Conservation (phyloP, 1,140 invertebrate species). For the Triops cancriformis region DNA sequence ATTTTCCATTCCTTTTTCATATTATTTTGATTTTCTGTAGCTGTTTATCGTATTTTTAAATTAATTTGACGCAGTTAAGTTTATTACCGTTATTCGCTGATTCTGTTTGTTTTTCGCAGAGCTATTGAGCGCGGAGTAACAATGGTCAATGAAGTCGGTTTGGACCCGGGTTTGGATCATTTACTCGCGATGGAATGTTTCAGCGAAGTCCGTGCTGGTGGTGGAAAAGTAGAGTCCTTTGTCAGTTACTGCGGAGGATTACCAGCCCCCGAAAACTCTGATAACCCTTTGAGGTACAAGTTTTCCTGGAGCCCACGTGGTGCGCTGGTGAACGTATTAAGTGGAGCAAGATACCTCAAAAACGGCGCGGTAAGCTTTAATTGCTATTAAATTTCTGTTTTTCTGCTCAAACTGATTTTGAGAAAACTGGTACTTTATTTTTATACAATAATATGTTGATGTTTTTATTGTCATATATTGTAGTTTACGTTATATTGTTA, state of each 20-base stretch:
- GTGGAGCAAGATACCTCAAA: slow-evolving; percentile 76
- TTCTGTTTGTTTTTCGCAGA: slow-evolving; percentile 39
- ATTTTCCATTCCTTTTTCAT: not conserved
- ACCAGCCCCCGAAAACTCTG: slow-evolving; percentile 77
- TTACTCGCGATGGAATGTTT: slow-evolving; percentile 94
- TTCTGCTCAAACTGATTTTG: no score
- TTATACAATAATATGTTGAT: no score
- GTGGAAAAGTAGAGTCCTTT: slow-evolving; percentile 81
- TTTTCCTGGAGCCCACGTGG: slow-evolving; percentile 95
- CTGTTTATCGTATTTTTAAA: not conserved
- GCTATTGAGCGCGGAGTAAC: slow-evolving; percentile 78
- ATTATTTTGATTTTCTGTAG: not conserved
- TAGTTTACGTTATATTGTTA: no score
- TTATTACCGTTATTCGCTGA: not conserved
- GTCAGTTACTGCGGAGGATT: slow-evolving; percentile 91
- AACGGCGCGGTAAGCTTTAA: slow-evolving; percentile 58
- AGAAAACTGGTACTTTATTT: no score
- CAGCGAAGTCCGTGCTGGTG: slow-evolving; percentile 72
- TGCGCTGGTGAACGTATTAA: slow-evolving; percentile 79
- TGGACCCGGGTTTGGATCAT: slow-evolving; percentile 98
- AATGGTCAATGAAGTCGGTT: slow-evolving; percentile 87
- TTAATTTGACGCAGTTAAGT: not conserved
- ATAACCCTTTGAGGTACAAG: slow-evolving; percentile 91
- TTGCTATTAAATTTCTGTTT: slow-evolving; percentile 17
- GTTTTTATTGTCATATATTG: no score